Evolutionary conservation across 2,113 vertebrate species (phyloP).

Genomic region (Petrocephalus zakoni): DNA sequence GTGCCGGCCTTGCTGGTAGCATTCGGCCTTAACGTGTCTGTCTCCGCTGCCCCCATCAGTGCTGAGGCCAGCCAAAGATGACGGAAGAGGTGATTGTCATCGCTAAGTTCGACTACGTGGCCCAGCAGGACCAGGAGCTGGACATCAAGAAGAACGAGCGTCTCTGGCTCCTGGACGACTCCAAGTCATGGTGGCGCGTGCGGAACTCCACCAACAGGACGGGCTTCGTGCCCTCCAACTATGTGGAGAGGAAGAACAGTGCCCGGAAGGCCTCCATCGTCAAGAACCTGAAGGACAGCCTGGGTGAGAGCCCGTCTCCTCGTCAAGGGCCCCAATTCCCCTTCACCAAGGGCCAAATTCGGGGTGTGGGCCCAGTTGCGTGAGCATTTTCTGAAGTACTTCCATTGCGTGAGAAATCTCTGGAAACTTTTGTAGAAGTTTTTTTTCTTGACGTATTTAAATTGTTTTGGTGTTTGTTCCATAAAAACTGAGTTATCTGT

Average conservation of each 20-base stretch:
- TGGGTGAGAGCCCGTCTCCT: slow-evolving; percentile 58
- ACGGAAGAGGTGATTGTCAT: slow-evolving; percentile 86
- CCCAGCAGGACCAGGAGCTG: slow-evolving; percentile 87
- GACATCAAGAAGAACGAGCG: slow-evolving; percentile 91
- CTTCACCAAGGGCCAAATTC: background rate
- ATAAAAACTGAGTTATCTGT: background rate
- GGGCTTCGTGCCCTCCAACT: slow-evolving; percentile 86
- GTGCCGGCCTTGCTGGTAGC: background rate
- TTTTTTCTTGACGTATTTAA: background rate
- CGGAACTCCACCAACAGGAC: slow-evolving; percentile 85
- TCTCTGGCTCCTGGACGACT: slow-evolving; percentile 84
- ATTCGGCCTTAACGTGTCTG: background rate
- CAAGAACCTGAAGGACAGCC: slow-evolving; percentile 84
- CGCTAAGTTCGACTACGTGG: slow-evolving; percentile 88
- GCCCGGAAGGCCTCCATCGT: slow-evolving; percentile 84
- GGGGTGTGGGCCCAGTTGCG: background rate
- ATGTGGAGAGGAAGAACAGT: slow-evolving; percentile 86
- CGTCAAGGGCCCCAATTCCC: background rate
- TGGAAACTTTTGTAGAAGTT: background rate
- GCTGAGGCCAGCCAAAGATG: slow-evolving; percentile 67
- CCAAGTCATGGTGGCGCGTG: slow-evolving; percentile 87
- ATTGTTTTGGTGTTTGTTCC: background rate
- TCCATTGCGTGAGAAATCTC: background rate
- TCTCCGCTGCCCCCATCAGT: slow-evolving; percentile 39
- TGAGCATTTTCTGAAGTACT: background rate